A percentile compares a stretch with the other conserved stretches of the same genome.
phyloP scores from a whole-genome alignment of 2,113 vertebrate genomes.

The Chamaea fasciata region DNA sequence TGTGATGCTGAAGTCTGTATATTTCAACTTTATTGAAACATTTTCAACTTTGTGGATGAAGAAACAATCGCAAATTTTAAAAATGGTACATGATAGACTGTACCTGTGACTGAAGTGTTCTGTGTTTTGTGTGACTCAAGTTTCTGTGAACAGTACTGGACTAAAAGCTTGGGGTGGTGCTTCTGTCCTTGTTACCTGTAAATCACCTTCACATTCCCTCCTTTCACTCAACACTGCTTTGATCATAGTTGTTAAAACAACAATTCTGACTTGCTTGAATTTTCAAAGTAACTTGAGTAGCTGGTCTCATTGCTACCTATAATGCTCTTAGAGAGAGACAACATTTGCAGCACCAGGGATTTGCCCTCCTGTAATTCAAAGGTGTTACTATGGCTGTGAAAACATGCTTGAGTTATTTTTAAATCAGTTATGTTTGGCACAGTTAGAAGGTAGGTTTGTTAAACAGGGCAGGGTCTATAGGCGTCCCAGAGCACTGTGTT shows the following conservation, averaged over 20 bases:
- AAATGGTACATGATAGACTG: neutral
- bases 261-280: neutral
- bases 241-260: neutral
- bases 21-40: neutral
- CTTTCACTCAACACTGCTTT: neutral
- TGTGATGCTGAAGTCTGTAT: neutral
- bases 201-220: neutral
- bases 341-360: neutral
- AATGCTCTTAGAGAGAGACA: neutral
- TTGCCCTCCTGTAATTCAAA: neutral
- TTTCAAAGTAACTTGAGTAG: neutral
- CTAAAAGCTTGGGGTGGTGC: neutral
- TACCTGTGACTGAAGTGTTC: neutral
- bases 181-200: neutral
- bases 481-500: neutral
- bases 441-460: neutral
- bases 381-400: neutral
- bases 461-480: neutral
- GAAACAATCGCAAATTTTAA: neutral
- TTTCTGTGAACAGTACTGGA: neutral
- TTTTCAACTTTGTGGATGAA: neutral
- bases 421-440: neutral
- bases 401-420: neutral
- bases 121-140: neutral
- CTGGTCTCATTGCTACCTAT: neutral